These are phyloP conservation scores for Automeris io DNA, from an alignment of 2,888 invertebrate species.

Conservation along the genomic window DNA sequence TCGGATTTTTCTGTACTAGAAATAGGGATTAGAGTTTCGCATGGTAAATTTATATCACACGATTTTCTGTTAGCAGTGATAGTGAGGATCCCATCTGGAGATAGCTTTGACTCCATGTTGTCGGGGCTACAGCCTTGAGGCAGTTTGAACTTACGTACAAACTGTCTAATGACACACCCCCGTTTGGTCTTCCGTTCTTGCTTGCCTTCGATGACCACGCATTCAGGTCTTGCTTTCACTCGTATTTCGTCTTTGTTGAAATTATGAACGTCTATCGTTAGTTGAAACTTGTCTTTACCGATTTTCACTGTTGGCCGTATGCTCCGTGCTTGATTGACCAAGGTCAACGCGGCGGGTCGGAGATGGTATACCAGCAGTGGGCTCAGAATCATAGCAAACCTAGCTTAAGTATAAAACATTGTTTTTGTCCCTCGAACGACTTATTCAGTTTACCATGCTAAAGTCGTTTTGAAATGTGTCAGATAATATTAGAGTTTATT, in stretches of 20 bases:
- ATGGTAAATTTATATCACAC: slow-evolving; percentile 30
- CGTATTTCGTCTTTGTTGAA: slow-evolving; percentile 51
- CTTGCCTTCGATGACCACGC: slow-evolving; percentile 55
- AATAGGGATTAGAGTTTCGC: slow-evolving; percentile 37
- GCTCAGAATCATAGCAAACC: slow-evolving; percentile 17
- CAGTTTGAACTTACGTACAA: slow-evolving; percentile 50
- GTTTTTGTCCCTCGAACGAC: too few species aligned
- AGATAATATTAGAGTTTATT: too few species aligned
- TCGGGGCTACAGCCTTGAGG: slow-evolving; percentile 48
- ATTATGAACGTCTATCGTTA: slow-evolving; percentile 45
- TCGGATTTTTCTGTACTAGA: slow-evolving; percentile 11
- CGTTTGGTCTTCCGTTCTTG: slow-evolving; percentile 45
- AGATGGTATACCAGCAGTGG: slow-evolving; percentile 17
- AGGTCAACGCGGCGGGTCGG: slow-evolving; percentile 21
- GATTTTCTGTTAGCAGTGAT: slow-evolving; percentile 41
- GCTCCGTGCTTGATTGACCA: slow-evolving; percentile 29
- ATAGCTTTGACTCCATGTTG: slow-evolving; percentile 36
- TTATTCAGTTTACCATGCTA: too few species aligned
- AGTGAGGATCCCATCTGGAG: slow-evolving; percentile 45
- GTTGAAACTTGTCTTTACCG: slow-evolving; percentile 46
- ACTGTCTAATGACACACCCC: slow-evolving; percentile 43
- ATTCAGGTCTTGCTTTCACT: slow-evolving; percentile 52
- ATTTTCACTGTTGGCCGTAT: slow-evolving; percentile 43
- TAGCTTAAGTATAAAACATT: too few species aligned
- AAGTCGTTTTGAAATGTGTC: too few species aligned